Percentiles rank a stretch among this genome's conserved stretches.
phyloP scores from a whole-genome alignment of 2,888 invertebrate species.

The Hypsopygia costalis region DNA sequence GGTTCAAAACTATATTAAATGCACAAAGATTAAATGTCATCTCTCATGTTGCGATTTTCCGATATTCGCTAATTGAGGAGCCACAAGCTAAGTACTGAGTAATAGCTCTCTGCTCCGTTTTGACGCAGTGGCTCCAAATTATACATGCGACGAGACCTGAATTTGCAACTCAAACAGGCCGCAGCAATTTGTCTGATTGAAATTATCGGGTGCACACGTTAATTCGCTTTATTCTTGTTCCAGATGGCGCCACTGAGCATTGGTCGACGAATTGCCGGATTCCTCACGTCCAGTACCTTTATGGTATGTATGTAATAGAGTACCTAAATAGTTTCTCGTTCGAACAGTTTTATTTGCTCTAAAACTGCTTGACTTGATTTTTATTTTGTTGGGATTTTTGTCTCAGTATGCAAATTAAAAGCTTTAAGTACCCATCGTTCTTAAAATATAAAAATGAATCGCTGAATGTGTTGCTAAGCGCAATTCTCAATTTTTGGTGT shows the following conservation, averaged over 20 bases:
- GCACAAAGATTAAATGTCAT: no score
- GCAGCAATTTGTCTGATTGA: slow-evolving; percentile 38
- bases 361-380: no score
- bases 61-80: neutral
- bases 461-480: no score
- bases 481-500: no score
- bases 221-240: slow-evolving; percentile 33
- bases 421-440: no score
- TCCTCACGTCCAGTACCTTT: slow-evolving; percentile 53
- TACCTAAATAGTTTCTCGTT: no score
- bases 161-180: slow-evolving; percentile 47
- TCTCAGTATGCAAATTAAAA: no score
- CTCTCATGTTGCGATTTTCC: no score
- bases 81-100: slow-evolving; percentile 6
- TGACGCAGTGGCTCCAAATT: slow-evolving; percentile 28
- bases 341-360: no score
- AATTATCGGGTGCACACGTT: slow-evolving; percentile 35
- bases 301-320: slow-evolving; percentile 41
- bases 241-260: slow-evolving; percentile 60
- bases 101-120: slow-evolving; percentile 24
- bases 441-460: no score
- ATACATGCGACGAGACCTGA: slow-evolving; percentile 22
- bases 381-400: no score
- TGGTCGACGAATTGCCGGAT: slow-evolving; percentile 40
- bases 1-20: no score